Percentiles rank a stretch among this genome's conserved stretches.
phyloP scores from a whole-genome alignment of 2,113 vertebrate genomes.

The Halichoeres trimaculatus region DNA sequence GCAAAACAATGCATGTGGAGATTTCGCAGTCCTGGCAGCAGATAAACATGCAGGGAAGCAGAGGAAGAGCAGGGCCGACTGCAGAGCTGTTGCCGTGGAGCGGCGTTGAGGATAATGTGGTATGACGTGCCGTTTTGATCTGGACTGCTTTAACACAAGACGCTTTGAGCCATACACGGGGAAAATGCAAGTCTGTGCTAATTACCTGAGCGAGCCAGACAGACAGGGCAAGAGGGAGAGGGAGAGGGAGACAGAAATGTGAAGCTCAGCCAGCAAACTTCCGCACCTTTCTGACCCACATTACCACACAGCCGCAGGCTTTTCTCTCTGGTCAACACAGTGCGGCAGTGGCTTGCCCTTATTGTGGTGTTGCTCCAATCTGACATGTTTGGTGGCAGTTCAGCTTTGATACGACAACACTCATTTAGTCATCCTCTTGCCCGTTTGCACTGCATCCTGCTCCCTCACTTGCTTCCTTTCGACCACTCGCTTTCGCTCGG shows the following conservation, averaged over 20 bases:
- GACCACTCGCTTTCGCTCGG: slow-evolving; percentile 49
- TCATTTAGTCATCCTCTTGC: slow-evolving; percentile 46
- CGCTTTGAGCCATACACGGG: slow-evolving; percentile 63
- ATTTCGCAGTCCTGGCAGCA: slow-evolving; percentile 69
- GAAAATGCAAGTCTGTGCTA: slow-evolving; percentile 73
- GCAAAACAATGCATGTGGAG: slow-evolving; percentile 58
- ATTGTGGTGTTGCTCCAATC: slow-evolving; percentile 44
- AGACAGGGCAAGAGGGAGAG: not conserved
- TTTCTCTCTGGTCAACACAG: slow-evolving; percentile 26
- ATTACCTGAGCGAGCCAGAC: slow-evolving; percentile 65
- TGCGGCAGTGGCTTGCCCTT: slow-evolving; percentile 26
- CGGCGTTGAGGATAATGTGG: slow-evolving; percentile 69
- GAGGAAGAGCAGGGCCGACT: slow-evolving; percentile 58
- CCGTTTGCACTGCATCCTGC: slow-evolving; percentile 15
- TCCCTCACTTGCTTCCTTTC: slow-evolving; percentile 3
- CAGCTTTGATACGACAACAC: slow-evolving; percentile 59
- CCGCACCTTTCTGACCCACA: slow-evolving; percentile 63
- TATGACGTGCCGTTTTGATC: slow-evolving; percentile 72
- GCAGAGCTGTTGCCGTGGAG: slow-evolving; percentile 56
- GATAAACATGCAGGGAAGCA: slow-evolving; percentile 70
- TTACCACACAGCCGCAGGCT: slow-evolving; percentile 4
- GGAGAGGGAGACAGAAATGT: slow-evolving; percentile 11
- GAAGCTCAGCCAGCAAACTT: slow-evolving; percentile 60
- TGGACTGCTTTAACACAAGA: slow-evolving; percentile 72
- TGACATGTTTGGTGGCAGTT: slow-evolving; percentile 55